Evolutionary conservation across 2,113 vertebrate species (phyloP).

Genomic region (Laterallus jamaicensis): DNA sequence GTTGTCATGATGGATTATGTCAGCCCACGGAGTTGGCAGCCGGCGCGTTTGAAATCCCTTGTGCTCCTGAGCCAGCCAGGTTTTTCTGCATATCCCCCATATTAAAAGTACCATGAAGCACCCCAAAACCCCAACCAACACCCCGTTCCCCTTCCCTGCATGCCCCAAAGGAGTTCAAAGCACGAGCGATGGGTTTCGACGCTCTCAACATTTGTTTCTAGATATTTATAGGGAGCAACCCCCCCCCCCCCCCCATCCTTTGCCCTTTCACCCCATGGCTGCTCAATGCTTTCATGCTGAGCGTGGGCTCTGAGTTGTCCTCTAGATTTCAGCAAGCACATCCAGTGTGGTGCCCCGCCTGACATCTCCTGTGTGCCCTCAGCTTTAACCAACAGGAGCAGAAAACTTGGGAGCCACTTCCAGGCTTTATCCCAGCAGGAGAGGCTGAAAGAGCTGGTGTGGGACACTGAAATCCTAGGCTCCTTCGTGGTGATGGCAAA

Average conservation of each 20-base stretch:
- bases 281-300: background rate
- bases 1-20: constrained; percentile 44
- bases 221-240: background rate
- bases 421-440: background rate
- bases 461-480: rapidly evolving
- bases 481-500: background rate
- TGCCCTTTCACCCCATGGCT: background rate
- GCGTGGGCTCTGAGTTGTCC: rapidly evolving
- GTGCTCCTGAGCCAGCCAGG: background rate
- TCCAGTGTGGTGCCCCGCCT: rapidly evolving
- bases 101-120: background rate
- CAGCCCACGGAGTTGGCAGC: constrained; percentile 23
- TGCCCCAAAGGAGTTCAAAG: background rate
- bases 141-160: background rate
- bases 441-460: background rate
- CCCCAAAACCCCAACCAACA: too few relatives aligned
- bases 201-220: background rate
- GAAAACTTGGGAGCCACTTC: background rate
- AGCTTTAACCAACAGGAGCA: background rate
- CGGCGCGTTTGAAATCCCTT: background rate
- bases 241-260: too few relatives aligned
- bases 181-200: background rate
- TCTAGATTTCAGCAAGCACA: rapidly evolving
- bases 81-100: background rate
- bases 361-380: rapidly evolving